Conservation (phyloP, 2,888 invertebrate species). For the Sabatieria punctata region DNA sequence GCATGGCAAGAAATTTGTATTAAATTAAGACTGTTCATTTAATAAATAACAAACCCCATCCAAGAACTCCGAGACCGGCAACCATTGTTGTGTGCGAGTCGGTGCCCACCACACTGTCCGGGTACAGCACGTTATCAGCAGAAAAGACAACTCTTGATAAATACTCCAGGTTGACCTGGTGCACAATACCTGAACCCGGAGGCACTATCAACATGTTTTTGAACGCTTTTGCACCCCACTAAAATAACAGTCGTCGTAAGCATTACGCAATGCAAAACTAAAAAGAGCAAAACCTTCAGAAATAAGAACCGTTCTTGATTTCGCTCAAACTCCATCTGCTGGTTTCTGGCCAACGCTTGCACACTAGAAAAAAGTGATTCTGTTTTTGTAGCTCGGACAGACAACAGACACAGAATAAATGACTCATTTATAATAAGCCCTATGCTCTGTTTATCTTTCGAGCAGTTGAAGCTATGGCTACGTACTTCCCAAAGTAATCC, state of each 20-base stretch:
- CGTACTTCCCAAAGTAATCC: constrained; percentile 54
- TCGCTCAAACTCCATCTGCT: constrained; percentile 80
- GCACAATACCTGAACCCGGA: constrained; percentile 92
- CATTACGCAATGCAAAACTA: neutral
- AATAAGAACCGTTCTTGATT: constrained; percentile 90
- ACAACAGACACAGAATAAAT: neutral
- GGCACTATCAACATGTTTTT: constrained; percentile 92
- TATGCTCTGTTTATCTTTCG: no score
- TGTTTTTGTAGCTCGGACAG: neutral
- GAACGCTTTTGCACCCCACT: constrained; percentile 93
- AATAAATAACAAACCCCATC: constrained; percentile 56
- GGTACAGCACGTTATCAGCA: constrained; percentile 45
- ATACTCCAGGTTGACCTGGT: constrained; percentile 84
- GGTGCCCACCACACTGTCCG: constrained; percentile 85
- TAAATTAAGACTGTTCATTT: no score
- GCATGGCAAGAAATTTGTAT: no score
- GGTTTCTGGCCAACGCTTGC: constrained; percentile 74
- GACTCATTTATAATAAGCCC: neutral
- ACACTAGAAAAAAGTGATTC: constrained; percentile 43
- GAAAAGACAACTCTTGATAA: constrained; percentile 20
- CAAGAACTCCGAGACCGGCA: constrained; percentile 83
- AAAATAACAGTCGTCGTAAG: constrained; percentile 14
- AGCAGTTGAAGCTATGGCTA: neutral
- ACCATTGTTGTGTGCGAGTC: constrained; percentile 99
- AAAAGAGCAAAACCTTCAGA: constrained; percentile 51